Evolutionary conservation across 2,888 invertebrate genomes (phyloP).

Genomic region (Chrysotoxum bicinctum): DNA sequence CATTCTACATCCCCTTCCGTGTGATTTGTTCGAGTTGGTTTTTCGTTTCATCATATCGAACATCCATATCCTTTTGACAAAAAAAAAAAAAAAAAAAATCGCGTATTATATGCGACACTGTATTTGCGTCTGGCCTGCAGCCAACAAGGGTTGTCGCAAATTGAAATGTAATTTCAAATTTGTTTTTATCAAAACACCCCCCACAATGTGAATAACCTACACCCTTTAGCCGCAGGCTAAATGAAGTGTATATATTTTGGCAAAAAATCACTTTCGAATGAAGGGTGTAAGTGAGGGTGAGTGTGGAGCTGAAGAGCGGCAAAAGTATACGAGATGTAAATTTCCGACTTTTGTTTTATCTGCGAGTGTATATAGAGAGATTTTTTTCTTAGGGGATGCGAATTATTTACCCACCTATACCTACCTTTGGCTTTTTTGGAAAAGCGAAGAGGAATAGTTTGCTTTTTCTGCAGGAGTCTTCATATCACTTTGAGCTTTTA

Average conservation of each 20-base stretch:
- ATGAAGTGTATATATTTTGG: slow-evolving; percentile 64
- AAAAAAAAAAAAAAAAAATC: not conserved
- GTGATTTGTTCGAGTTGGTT: slow-evolving; percentile 51
- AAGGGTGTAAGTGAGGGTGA: not conserved
- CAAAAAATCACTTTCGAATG: slow-evolving; percentile 21
- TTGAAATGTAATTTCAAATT: slow-evolving; percentile 75
- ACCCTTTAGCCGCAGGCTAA: slow-evolving; percentile 61
- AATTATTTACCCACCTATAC: not conserved
- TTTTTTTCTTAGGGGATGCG: not conserved
- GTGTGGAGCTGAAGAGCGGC: slow-evolving; percentile 22
- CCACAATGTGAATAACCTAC: slow-evolving; percentile 59
- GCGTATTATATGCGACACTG: slow-evolving; percentile 20
- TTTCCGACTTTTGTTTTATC: slow-evolving; percentile 41
- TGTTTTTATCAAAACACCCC: slow-evolving; percentile 75
- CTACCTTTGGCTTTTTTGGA: not conserved
- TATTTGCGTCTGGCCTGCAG: slow-evolving; percentile 59
- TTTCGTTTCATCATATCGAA: slow-evolving; percentile 45
- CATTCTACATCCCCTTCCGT: slow-evolving; percentile 22
- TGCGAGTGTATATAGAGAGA: too few species aligned
- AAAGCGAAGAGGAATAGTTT: not conserved
- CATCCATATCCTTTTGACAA: slow-evolving; percentile 41
- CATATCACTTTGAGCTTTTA: slow-evolving; percentile 33
- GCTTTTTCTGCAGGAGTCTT: not conserved
- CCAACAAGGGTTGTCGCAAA: slow-evolving; percentile 72
- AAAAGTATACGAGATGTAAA: slow-evolving; percentile 34